These are phyloP conservation scores for Pteronura brasiliensis DNA, from an alignment of 2,113 vertebrate species.

Conservation along the genomic window DNA sequence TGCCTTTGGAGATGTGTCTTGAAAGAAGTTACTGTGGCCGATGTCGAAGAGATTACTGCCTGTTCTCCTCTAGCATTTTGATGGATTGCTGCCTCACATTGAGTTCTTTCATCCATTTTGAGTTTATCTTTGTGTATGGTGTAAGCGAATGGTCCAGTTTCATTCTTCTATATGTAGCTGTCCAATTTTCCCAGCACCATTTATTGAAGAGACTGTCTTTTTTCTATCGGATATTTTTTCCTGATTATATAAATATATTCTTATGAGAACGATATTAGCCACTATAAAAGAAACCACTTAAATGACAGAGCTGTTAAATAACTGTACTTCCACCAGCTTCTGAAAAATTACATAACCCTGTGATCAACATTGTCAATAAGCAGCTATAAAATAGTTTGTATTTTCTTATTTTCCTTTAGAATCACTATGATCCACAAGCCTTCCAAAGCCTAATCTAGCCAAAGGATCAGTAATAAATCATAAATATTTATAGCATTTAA, in stretches of 20 bases:
- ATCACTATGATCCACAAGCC: constrained; percentile 62
- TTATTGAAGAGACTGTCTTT: too few species aligned
- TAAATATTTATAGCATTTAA: constrained; percentile 75
- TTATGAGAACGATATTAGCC: not conserved
- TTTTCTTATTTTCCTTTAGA: constrained; percentile 60
- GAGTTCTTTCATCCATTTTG: too few species aligned
- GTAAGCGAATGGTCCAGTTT: too few species aligned
- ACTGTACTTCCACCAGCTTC: not conserved
- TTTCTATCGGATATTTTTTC: too few species aligned
- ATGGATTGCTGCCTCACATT: too few species aligned
- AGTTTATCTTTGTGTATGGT: too few species aligned
- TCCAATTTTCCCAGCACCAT: too few species aligned
- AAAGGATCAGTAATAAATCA: constrained; percentile 69
- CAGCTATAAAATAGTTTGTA: constrained; percentile 48
- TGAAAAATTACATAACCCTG: not conserved
- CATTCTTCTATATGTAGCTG: too few species aligned
- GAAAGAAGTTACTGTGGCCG: too few species aligned
- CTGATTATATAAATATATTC: not conserved
- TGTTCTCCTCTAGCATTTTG: too few species aligned
- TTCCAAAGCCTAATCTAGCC: constrained; percentile 51
- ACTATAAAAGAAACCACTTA: constrained; percentile 4
- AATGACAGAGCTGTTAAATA: not conserved
- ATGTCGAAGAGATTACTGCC: too few species aligned
- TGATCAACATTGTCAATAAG: constrained; percentile 18
- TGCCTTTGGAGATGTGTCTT: too few species aligned